Conservation (phyloP, 64 coral and sea anemone genomes). For the Pocillopora damicornis region DNA sequence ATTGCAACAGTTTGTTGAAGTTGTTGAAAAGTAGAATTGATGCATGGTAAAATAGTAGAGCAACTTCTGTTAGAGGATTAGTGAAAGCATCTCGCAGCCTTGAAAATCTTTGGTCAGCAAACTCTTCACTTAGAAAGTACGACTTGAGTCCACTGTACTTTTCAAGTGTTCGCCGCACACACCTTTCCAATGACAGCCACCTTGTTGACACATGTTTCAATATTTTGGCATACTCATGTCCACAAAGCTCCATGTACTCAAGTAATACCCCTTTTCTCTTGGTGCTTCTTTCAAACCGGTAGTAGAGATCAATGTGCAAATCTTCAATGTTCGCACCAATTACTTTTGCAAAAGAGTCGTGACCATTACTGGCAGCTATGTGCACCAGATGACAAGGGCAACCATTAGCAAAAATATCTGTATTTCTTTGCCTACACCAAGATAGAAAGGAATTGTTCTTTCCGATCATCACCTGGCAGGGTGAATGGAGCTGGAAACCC, state of each 20-base stretch:
- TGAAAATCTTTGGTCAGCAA: neutral
- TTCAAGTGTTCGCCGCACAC: constrained; percentile 20
- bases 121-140: neutral
- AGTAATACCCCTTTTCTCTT: neutral
- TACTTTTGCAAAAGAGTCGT: constrained; percentile 25
- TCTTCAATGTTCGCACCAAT: neutral
- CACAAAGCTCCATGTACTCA: constrained; percentile 58
- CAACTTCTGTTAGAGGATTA: constrained; percentile 36
- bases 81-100: constrained; percentile 35
- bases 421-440: constrained; percentile 27
- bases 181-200: constrained; percentile 48
- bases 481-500: constrained; percentile 26
- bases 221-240: constrained; percentile 29
- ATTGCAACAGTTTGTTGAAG: constrained; percentile 47
- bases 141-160: constrained; percentile 55
- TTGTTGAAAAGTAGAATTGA: constrained; percentile 37
- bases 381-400: constrained; percentile 22
- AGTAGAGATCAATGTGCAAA: neutral
- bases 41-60: constrained; percentile 44
- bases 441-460: constrained; percentile 37
- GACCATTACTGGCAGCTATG: constrained; percentile 28
- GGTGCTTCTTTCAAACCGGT: no score
- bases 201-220: constrained; percentile 48
- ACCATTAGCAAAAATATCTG: constrained; percentile 30
- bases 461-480: neutral